Conservation (phyloP, 2,797 vertebrate genomes). For the Acanthornis magna region DNA sequence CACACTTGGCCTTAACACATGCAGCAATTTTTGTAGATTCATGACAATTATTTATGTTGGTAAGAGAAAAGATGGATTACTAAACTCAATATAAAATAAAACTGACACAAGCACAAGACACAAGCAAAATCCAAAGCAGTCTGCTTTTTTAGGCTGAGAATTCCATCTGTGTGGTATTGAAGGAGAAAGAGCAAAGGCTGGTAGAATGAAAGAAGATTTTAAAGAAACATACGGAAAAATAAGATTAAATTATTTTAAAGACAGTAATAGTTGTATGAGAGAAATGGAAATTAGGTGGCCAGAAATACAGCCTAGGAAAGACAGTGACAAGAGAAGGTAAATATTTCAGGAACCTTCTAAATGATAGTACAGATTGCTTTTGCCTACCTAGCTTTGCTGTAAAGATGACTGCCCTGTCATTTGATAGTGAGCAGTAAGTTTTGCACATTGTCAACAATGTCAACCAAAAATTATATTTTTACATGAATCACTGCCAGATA, state of each 20-base stretch:
- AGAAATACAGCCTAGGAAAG: not conserved
- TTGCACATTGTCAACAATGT: not conserved
- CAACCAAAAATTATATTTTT: not conserved
- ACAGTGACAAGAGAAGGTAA: not conserved
- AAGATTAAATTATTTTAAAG: not conserved
- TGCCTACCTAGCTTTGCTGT: not conserved
- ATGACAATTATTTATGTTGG: not conserved
- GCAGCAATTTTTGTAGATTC: not conserved
- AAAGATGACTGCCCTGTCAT: not conserved
- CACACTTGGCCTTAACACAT: not conserved
- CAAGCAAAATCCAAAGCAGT: not conserved
- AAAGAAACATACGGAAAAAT: not conserved
- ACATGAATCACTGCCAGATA: not conserved
- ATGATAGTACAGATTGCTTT: not conserved
- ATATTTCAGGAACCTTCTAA: not conserved
- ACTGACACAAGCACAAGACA: not conserved
- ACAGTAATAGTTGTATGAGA: not conserved
- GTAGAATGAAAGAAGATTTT: not conserved
- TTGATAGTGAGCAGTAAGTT: not conserved
- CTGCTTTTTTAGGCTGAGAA: not conserved
- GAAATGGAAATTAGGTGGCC: not conserved
- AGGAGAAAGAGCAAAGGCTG: not conserved
- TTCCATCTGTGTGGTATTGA: not conserved
- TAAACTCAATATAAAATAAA: not conserved
- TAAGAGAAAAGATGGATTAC: not conserved